Percentiles rank a stretch among this genome's conserved stretches.
Evolutionary conservation across 2,888 invertebrate species (phyloP).

Genomic region (Bedellia somnulentella): DNA sequence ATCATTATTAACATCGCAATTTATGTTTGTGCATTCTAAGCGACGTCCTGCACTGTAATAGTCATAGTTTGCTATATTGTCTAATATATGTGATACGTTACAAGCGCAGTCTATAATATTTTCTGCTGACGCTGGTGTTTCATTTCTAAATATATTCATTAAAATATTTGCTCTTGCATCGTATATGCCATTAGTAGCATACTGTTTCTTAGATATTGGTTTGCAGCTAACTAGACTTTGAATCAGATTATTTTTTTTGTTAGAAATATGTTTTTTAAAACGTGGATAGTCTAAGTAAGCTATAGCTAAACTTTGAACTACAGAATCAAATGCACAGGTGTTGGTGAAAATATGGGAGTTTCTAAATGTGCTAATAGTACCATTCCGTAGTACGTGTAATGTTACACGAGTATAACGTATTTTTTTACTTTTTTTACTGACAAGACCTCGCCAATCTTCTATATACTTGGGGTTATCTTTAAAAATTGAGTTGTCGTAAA

Average conservation of each 20-base stretch:
- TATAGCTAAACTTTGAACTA: too few relatives aligned
- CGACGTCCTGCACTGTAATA: constrained; percentile 5
- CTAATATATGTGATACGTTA: constrained; percentile 4
- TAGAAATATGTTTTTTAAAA: constrained; percentile 4
- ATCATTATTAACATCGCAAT: constrained; percentile 6
- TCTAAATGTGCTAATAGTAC: constrained; percentile 5
- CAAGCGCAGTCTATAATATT: constrained; percentile 5
- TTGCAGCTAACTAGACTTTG: constrained; percentile 5
- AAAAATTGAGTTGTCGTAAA: constrained; percentile 8
- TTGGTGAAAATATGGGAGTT: constrained; percentile 6
- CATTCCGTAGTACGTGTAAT: constrained; percentile 6
- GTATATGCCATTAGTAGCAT: constrained; percentile 5
- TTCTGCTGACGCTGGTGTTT: constrained; percentile 2
- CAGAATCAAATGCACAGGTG: constrained; percentile 7
- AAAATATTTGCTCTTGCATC: constrained; percentile 5
- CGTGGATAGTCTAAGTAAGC: too few relatives aligned
- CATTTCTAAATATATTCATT: constrained; percentile 4
- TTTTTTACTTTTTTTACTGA: constrained; percentile 6
- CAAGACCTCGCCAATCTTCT: constrained; percentile 8
- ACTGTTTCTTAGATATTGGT: constrained; percentile 5
- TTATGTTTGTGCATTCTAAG: constrained; percentile 6
- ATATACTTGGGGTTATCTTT: constrained; percentile 6
- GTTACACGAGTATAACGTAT: constrained; percentile 4
- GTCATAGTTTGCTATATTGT: constrained; percentile 4
- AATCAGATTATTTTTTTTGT: constrained; percentile 5